A percentile compares a stretch with the other conserved stretches of the same genome.
Evolutionary conservation across 2,888 invertebrate species (phyloP).

Genomic region (Phyllotreta cruciferae): DNA sequence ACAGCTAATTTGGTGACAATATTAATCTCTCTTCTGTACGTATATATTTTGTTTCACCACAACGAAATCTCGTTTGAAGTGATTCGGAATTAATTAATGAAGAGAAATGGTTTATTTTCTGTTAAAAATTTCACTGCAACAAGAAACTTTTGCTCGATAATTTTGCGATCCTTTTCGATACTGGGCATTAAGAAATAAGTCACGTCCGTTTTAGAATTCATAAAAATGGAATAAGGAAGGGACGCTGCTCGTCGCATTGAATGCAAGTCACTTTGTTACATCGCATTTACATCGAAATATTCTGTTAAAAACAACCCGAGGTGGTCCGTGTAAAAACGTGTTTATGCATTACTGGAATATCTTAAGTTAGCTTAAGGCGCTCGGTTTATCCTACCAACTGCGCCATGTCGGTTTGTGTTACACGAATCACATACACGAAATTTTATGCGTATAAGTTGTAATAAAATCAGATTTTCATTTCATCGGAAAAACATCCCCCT

Average conservation of each 20-base stretch:
- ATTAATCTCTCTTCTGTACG: conserved; percentile 6
- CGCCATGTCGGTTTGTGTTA: no score
- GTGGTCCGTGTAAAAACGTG: conserved; percentile 15
- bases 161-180: conserved; percentile 1
- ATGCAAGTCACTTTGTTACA: conserved; percentile 18
- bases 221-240: conserved; percentile 23
- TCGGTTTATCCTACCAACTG: no score
- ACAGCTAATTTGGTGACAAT: conserved; percentile 19
- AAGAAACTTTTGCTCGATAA: no score
- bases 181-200: conserved; percentile 26
- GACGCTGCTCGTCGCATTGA: not conserved
- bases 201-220: conserved; percentile 28
- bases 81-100: no score
- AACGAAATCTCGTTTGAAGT: not conserved
- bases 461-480: no score
- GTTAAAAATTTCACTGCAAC: no score
- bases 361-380: not conserved
- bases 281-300: conserved; percentile 19
- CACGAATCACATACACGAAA: no score
- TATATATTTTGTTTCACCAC: conserved; percentile 6
- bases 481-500: no score
- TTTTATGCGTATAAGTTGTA: no score
- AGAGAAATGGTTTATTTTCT: no score
- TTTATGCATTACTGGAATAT: not conserved
- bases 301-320: conserved; percentile 7